These are phyloP conservation scores for Esox lucius DNA, from an alignment of 2,797 vertebrate species.

Conservation along the genomic window DNA sequence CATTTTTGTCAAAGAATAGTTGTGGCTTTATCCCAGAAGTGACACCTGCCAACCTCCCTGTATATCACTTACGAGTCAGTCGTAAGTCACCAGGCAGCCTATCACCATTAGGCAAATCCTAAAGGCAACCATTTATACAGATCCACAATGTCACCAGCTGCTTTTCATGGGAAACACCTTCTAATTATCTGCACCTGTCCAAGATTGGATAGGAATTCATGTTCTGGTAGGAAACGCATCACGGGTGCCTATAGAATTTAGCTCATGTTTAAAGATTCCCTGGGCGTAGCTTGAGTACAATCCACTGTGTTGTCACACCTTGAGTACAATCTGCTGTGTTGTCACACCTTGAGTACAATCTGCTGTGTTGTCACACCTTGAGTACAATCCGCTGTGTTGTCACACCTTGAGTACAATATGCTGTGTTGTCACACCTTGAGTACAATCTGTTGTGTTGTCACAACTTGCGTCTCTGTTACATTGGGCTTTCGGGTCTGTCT, in stretches of 20 bases:
- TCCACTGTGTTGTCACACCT: conserved; percentile 55
- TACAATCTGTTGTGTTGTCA: conserved; percentile 38
- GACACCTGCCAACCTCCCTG: background rate
- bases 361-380: too few relatives aligned
- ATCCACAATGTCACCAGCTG: conserved; percentile 47
- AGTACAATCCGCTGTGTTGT: too few relatives aligned
- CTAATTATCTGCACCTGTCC: conserved; percentile 50
- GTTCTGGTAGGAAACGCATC: conserved; percentile 60
- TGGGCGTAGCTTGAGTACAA: conserved; percentile 40
- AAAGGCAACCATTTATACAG: conserved; percentile 15
- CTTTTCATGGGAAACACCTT: conserved; percentile 41
- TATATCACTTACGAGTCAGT: background rate
- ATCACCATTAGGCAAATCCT: too few relatives aligned
- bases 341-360: too few relatives aligned
- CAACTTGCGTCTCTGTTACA: background rate
- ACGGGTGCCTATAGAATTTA: conserved; percentile 48
- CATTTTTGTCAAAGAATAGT: background rate
- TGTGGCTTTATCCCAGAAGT: background rate
- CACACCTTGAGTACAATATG: too few relatives aligned
- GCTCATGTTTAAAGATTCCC: conserved; percentile 52
- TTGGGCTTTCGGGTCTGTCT: background rate
- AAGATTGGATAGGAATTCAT: conserved; percentile 68
- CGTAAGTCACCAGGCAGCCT: too few relatives aligned
- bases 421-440: conserved; percentile 38
- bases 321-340: too few relatives aligned